Evolutionary conservation across 1,140 invertebrate species (phyloP), one percentile per base, ranked within the genome.

Genomic region (Battus philenor): DNA sequence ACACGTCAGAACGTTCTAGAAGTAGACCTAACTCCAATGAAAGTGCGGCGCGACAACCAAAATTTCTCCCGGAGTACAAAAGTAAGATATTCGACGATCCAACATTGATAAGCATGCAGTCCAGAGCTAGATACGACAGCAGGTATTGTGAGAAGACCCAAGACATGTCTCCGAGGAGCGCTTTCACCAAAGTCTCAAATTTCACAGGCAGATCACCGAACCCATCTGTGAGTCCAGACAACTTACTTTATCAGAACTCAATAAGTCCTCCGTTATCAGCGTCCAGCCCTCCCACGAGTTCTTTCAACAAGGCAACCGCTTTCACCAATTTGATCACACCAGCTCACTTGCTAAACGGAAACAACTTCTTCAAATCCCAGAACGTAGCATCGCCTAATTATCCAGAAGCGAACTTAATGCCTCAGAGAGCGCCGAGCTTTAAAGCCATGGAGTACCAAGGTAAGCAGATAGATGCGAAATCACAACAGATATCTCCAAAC

Each of bases 101-200:
- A 0, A 87, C 80, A 7, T 53, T 89, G 20, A 88, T 88, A 4
- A 88, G 75, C 31, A 81, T 83, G 66, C 86, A 89, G 58, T 68
- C 87, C 10, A 80, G 86, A 59, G 73, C 84, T 4, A 74, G 71
- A 49, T 87, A 77, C 41, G 86, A 87, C 36, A 71, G 62, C 38
- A 78, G 83, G 32, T 84, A 80, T 32, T 59, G 54, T 8, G 68
- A 78, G 4, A 82, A 77, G 51, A 53, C 61, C 24, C 24, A 73
- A 0, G 83, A 87, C 11, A 69, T 77, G 58, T 87, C 86, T 0
- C 72, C 87, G 20, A 90, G 91, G 56, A 94, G 93, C 72, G 93
- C 93, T 1, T 95, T 95, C 48, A 94, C 93, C 1, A 95, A 95
- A 85, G 93, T 95, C 4, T 74, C 87, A 4, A 87, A 81, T 43